These are phyloP conservation scores for Pomatorhinus ruficollis DNA, from an alignment of 2,113 vertebrate species.

Conservation along the genomic window DNA sequence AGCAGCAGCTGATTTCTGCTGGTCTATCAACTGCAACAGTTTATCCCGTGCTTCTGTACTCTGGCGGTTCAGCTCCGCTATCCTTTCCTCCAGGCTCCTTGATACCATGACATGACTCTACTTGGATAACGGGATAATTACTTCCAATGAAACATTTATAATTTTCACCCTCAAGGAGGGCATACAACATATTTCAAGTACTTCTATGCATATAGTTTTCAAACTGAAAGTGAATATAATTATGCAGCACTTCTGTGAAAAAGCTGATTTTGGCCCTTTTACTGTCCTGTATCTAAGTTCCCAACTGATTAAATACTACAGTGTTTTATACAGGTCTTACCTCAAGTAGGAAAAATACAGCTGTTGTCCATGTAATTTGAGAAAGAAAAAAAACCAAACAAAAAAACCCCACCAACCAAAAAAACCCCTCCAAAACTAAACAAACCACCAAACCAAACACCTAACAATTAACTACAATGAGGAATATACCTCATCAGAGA, in stretches of 20 bases:
- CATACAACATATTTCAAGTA: not conserved
- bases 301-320: not conserved
- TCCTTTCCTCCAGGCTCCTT: slow-evolving; percentile 82
- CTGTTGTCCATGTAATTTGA: not conserved
- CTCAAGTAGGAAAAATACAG: not conserved
- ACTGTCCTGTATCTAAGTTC: not conserved
- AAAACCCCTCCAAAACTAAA: too few species aligned
- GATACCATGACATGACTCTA: slow-evolving; percentile 42
- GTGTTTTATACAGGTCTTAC: not conserved
- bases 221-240: not conserved
- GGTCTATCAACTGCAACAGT: slow-evolving; percentile 87
- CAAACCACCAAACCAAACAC: not conserved
- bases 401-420: too few species aligned
- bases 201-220: not conserved
- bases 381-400: too few species aligned
- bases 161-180: not conserved
- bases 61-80: slow-evolving; percentile 88
- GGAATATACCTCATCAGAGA: not conserved
- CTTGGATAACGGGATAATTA: not conserved
- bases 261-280: not conserved
- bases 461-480: not conserved
- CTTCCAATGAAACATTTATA: not conserved
- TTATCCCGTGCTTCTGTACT: slow-evolving; percentile 84
- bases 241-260: not conserved
- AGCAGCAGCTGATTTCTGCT: slow-evolving; percentile 78